phyloP scores from a whole-genome alignment of 2,113 vertebrate species.

The Diphyllodes magnificus region DNA sequence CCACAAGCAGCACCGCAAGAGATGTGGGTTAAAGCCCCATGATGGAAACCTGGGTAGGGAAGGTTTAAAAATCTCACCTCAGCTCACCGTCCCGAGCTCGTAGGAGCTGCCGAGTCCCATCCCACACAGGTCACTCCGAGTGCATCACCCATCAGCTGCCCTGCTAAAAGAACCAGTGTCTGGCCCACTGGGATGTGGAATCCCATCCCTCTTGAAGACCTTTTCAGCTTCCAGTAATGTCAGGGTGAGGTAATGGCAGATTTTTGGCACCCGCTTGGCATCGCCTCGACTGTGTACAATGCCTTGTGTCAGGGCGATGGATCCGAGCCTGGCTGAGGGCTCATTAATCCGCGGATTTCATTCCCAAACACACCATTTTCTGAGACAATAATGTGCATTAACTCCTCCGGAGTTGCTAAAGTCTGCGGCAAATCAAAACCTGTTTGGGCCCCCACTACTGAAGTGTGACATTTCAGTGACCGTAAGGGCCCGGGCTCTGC shows the following conservation, averaged over 20 bases:
- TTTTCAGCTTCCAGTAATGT: background rate
- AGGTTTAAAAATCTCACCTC: background rate
- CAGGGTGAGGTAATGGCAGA: conserved; percentile 25
- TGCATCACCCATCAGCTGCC: background rate
- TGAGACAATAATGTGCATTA: background rate
- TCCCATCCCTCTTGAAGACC: background rate
- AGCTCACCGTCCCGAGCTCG: background rate
- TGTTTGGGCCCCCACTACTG: background rate
- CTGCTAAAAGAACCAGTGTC: background rate
- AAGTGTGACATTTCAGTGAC: background rate
- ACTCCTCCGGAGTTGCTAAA: background rate
- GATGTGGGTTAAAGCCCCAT: background rate
- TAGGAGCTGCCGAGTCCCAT: background rate
- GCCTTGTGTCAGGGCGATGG: background rate
- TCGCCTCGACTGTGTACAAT: background rate
- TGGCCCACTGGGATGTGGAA: background rate
- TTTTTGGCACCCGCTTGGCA: background rate
- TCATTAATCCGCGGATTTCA: conserved; percentile 11
- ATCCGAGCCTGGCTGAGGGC: background rate
- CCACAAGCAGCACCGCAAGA: background rate
- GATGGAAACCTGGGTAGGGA: background rate
- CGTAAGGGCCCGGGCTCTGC: fast-evolving
- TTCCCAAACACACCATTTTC: conserved; percentile 20
- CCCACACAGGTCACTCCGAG: background rate
- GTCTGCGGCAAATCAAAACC: conserved; percentile 24